Percentiles rank a stretch among this genome's conserved stretches.
Conservation (phyloP, 2,797 vertebrate species). For the Mus minutoides region DNA sequence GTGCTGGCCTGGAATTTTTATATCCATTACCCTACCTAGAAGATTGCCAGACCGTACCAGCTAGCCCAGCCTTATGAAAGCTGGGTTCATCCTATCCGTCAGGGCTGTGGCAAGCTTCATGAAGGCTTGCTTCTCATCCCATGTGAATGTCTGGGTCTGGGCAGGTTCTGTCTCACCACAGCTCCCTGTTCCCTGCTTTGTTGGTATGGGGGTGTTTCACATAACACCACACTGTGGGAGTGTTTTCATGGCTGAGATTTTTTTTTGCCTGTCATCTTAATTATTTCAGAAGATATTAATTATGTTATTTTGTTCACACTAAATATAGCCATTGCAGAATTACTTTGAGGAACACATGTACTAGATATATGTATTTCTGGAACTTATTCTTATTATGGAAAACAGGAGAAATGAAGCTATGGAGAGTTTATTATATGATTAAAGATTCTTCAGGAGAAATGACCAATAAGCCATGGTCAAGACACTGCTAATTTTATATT, state of each 20-base stretch:
- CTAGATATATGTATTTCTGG: neutral
- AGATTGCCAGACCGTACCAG: constrained; percentile 45
- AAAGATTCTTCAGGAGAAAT: constrained; percentile 31
- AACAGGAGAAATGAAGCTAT: constrained; percentile 24
- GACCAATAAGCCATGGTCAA: constrained; percentile 35
- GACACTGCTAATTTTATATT: constrained; percentile 42
- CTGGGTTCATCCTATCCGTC: constrained; percentile 33
- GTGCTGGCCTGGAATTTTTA: constrained; percentile 15
- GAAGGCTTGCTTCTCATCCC: neutral
- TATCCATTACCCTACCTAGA: neutral
- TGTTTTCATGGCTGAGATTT: neutral
- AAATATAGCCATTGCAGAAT: constrained; percentile 52
- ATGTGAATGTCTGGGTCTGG: neutral
- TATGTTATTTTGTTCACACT: constrained; percentile 61
- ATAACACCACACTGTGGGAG: neutral
- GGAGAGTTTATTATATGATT: constrained; percentile 13
- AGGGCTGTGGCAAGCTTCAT: constrained; percentile 24
- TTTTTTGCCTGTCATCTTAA: constrained; percentile 46
- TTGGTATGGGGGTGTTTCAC: constrained; percentile 53
- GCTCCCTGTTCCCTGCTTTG: neutral
- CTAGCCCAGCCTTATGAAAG: neutral
- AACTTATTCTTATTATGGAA: constrained; percentile 59
- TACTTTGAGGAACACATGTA: constrained; percentile 63
- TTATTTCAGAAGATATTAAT: constrained; percentile 61
- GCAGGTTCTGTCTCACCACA: neutral